Evolutionary conservation across 2,888 invertebrate species (phyloP), one percentile per base, ranked within the genome.

Genomic region (Ochropacha duplaris): DNA sequence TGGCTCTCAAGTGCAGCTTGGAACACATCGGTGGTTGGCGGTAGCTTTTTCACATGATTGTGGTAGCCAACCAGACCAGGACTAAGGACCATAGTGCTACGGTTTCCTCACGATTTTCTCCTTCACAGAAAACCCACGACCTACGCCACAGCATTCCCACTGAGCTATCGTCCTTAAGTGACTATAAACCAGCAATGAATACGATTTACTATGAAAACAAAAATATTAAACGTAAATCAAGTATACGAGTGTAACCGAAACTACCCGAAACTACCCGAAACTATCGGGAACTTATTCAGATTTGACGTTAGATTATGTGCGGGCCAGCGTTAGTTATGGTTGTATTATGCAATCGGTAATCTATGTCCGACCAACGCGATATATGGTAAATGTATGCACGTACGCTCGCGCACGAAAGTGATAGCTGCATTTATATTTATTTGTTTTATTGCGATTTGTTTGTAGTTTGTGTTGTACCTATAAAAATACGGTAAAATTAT

Each of bases 321-420:
- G 60, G 72, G 75, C 69, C 76, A 70, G 67, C 64, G 69, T 75
- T 73, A 73, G 71, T 75, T 73, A 75, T 73, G 63, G 76, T 62
- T 63, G 62, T 69, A 56, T 56, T 56, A 56, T 56, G 60, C 65
- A 65, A 68, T 57, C 68, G 59, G 71, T 76, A 77, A 78, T 78
- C 72, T 73, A 78, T 69, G 78, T 72, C 76, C 71, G 65, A 72
- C 69, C 69, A 49, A n/a, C 62, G 66, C 66, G 66, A 79, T 78
- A 72, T 79, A 79, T 74, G 74, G 76, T 66, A 60, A 78, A 84
- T 83, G 79, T 84, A 78, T 76, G 75, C 69, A 68, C 70, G 81
- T 81, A 86, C 78, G 71, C 68, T 56, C 61, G 66, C 12, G 64
- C n/a, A 24, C 58, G 72, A 59, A 72, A 71, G 66, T 19, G 16